Evolutionary conservation across 2,888 invertebrate genomes (phyloP), one percentile per base, ranked within the genome.

Genomic region (Scrobipalpa atriplicella): DNA sequence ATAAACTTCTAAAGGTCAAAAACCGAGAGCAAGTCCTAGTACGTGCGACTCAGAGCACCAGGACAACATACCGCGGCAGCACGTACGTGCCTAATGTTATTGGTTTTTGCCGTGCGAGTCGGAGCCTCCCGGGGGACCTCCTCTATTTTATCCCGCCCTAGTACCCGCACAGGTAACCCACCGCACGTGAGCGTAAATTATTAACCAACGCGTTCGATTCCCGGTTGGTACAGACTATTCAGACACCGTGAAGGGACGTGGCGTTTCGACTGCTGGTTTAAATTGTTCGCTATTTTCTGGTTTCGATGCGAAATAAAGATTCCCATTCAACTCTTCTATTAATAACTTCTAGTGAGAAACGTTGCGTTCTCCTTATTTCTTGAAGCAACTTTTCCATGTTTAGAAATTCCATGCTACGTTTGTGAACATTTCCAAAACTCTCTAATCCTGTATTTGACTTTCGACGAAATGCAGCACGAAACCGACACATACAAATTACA

Each of bases 61-160:
- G 80, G 81, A 77, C 74, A 81, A 81, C 85, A 86, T 77, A 73
- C 78, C 73, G 75, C 75, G 78, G 78, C 78, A 80, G 78, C 86
- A 85, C 84, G 83, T 86, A 80, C 80, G 75, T 77, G 78, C 79
- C 83, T 89, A 90, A 91, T 88, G 88, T 86, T 90, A 90, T 91
- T 89, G 90, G 88, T 88, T 88, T 87, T 78, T 84, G 83, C 80
- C 85, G 84, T 81, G 82, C 83, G 71, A 76, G 75, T 73, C 75
- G 74, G 77, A 73, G 74, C 74, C 71, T 68, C 88, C 80, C 80
- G 74, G 66, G 87, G 86, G 90, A 87, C 82, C 82, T 75, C 77
- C 83, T 84, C 79, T 84, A 83, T 81, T 86, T 86, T 85, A 87
- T 88, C 80, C 79, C 68, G 74, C 72, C 81, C 80, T 82, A 78